phyloP scores from a whole-genome alignment of 2,888 invertebrate genomes.

The Eugnorisma glareosa region DNA sequence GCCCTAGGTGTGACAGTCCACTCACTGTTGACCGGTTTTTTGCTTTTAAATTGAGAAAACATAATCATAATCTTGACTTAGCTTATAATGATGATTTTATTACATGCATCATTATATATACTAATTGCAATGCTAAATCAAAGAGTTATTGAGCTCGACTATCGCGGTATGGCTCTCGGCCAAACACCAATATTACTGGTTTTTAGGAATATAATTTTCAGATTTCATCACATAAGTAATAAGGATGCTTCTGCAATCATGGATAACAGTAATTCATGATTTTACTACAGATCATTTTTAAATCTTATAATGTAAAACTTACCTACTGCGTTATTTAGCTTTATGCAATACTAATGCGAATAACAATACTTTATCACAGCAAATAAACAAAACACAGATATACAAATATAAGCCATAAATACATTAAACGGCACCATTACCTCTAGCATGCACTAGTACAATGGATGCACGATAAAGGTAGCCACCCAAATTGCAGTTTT shows the following conservation, averaged over 20 bases:
- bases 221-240: neutral
- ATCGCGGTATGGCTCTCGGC: neutral
- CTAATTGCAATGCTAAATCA: neutral
- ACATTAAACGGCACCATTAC: conserved; percentile 32
- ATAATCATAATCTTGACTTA: neutral
- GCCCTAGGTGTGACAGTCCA: no score
- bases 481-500: conserved; percentile 83
- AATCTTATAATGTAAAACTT: neutral
- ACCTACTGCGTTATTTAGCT: neutral
- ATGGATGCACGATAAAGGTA: conserved; percentile 69
- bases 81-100: neutral
- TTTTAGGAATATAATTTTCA: neutral
- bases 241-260: neutral
- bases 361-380: neutral
- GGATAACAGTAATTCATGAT: neutral
- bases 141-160: neutral
- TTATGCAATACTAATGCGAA: neutral
- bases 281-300: neutral
- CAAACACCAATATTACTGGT: neutral
- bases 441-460: conserved; percentile 45
- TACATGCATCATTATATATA: neutral
- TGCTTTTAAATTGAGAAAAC: neutral
- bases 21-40: no score
- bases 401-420: no score
- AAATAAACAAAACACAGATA: conserved; percentile 27